Percentiles rank a stretch among this genome's conserved stretches.
Evolutionary conservation across 2,797 vertebrate genomes (phyloP).

Genomic region (Delichon dasypus): DNA sequence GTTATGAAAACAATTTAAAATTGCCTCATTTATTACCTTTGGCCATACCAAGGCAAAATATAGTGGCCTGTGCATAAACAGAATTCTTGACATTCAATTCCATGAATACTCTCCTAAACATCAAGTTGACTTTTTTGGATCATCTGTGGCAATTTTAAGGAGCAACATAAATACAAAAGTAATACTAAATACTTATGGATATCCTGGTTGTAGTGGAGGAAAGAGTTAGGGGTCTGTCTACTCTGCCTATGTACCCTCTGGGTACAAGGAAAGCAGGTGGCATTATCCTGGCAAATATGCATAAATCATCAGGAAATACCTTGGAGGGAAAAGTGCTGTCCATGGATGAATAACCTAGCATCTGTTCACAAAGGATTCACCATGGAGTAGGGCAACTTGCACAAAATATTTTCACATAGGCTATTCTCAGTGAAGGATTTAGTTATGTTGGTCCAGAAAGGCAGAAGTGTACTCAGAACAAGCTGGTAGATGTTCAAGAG

Average conservation of each 20-base stretch:
- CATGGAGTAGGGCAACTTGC: background rate
- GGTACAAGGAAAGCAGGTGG: background rate
- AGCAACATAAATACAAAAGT: background rate
- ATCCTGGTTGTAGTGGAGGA: background rate
- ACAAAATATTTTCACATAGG: background rate
- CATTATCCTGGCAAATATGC: background rate
- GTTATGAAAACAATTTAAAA: background rate
- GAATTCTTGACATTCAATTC: background rate
- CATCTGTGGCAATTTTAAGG: background rate
- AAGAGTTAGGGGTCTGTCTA: background rate
- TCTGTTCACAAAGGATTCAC: background rate
- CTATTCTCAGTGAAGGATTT: background rate
- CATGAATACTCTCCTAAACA: background rate
- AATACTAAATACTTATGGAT: background rate
- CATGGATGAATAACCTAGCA: background rate
- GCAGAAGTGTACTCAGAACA: background rate
- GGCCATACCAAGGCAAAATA: background rate
- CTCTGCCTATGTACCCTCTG: background rate
- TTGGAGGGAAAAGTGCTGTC: background rate
- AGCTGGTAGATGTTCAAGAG: background rate
- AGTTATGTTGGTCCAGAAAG: background rate
- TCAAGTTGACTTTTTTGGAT: background rate
- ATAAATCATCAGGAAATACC: background rate
- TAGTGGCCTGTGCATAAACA: background rate
- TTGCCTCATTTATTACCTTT: background rate